Conservation (phyloP, 2,797 vertebrate genomes). For the Eospalax fontanierii region DNA sequence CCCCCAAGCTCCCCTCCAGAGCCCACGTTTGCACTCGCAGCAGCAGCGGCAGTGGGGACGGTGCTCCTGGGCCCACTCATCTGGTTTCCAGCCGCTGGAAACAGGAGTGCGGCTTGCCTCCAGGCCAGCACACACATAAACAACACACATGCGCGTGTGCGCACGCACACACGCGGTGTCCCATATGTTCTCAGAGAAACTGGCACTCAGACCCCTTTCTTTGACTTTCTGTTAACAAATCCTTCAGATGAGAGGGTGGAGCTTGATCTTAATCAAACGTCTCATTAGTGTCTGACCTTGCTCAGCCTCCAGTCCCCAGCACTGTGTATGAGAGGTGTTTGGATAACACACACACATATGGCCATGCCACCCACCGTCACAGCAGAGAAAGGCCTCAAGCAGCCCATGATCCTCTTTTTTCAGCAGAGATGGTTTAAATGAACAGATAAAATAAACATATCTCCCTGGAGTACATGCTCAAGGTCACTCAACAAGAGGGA, state of each 20-base stretch:
- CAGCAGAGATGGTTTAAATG: slow-evolving; percentile 70
- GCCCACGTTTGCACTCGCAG: not conserved
- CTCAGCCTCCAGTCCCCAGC: slow-evolving; percentile 29
- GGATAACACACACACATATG: not conserved
- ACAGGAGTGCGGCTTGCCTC: slow-evolving; percentile 73
- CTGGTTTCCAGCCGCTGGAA: slow-evolving; percentile 88
- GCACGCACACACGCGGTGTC: slow-evolving; percentile 83
- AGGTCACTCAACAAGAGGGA: no score
- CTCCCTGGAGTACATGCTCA: not conserved
- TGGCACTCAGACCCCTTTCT: slow-evolving; percentile 81
- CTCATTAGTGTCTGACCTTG: slow-evolving; percentile 77
- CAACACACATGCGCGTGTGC: not conserved
- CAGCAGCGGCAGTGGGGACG: not conserved
- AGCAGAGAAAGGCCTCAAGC: not conserved
- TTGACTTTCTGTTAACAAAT: slow-evolving; percentile 84
- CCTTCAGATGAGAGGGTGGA: slow-evolving; percentile 82
- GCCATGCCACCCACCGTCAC: slow-evolving; percentile 31
- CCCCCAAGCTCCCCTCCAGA: slow-evolving; percentile 59
- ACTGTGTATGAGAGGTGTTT: slow-evolving; percentile 57
- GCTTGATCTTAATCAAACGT: slow-evolving; percentile 81
- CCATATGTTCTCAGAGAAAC: slow-evolving; percentile 82
- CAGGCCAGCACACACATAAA: no score
- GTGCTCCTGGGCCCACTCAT: slow-evolving; percentile 82
- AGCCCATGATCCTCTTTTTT: slow-evolving; percentile 38
- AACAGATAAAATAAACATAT: slow-evolving; percentile 20